Conservation (phyloP, 2,113 vertebrate genomes). For the Uria aalge region DNA sequence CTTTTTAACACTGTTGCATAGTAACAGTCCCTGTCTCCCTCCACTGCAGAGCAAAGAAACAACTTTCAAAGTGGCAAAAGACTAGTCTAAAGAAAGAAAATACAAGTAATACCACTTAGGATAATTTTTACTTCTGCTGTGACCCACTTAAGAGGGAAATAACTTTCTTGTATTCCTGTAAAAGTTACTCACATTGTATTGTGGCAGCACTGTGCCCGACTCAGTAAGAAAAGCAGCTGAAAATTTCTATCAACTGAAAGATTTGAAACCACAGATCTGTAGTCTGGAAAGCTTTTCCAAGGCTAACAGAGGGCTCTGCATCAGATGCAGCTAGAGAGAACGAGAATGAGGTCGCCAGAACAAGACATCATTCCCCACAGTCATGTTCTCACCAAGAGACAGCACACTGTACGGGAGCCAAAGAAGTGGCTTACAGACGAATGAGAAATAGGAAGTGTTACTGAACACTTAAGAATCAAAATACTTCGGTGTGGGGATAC, state of each 20-base stretch:
- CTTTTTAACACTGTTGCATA: background rate
- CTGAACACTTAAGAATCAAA: background rate
- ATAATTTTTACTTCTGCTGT: background rate
- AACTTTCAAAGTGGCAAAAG: background rate
- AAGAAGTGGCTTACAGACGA: background rate
- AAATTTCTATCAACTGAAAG: background rate
- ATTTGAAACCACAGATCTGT: background rate
- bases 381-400: background rate
- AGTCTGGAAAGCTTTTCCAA: background rate
- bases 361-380: background rate
- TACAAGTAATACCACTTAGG: background rate
- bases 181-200: background rate
- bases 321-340: background rate
- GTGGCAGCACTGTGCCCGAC: background rate
- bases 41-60: background rate
- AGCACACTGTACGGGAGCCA: background rate
- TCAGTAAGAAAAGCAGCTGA: background rate
- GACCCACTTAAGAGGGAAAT: background rate
- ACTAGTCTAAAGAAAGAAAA: background rate
- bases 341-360: background rate
- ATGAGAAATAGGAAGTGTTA: background rate
- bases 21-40: background rate
- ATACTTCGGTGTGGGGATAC: background rate
- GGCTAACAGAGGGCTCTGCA: background rate
- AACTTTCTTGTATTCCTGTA: background rate